These are phyloP conservation scores for Orchesella cincta DNA, from an alignment of 1,140 invertebrate species.

Conservation along the genomic window DNA sequence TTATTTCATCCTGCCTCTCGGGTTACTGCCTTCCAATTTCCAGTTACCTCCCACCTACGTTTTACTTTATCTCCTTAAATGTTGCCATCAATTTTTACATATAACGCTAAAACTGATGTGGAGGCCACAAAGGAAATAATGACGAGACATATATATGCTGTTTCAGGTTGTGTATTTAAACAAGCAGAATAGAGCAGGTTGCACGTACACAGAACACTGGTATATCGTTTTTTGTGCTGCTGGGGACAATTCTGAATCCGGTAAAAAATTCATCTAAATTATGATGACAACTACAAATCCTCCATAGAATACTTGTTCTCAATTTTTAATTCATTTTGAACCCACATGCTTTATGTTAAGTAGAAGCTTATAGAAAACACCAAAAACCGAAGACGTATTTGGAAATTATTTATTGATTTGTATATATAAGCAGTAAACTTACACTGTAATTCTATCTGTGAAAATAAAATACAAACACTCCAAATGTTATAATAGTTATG, in stretches of 20 bases:
- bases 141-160: background rate
- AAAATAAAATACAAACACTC: too few species aligned
- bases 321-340: background rate
- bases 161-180: background rate
- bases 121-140: too few species aligned
- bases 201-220: background rate
- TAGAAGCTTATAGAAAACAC: background rate
- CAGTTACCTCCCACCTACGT: background rate
- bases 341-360: background rate
- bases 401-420: background rate
- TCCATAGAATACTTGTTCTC: background rate
- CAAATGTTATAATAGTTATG: too few species aligned
- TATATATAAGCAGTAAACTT: too few species aligned
- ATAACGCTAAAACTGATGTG: too few species aligned
- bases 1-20: background rate
- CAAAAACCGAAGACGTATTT: background rate
- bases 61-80: background rate
- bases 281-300: background rate
- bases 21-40: background rate
- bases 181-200: background rate
- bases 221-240: background rate
- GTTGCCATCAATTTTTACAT: background rate
- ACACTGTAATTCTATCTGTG: too few species aligned
- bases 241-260: background rate
- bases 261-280: background rate